Evolutionary conservation across 2,888 invertebrate genomes (phyloP).

Genomic region (Hermaeophaga mercurialis): DNA sequence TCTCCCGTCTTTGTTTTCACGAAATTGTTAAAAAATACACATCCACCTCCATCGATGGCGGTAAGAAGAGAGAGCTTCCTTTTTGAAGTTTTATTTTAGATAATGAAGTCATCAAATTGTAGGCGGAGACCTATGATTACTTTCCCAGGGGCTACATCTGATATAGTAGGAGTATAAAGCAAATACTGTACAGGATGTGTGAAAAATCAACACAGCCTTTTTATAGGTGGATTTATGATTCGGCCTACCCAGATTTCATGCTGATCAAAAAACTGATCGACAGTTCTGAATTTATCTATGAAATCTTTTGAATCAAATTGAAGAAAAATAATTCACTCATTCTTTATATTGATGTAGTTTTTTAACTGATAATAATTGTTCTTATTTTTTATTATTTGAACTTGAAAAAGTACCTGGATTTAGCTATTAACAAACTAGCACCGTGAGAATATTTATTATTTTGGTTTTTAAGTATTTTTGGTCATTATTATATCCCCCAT

Average conservation of each 20-base stretch:
- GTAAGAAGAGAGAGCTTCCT: constrained; percentile 37
- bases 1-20: constrained; percentile 19
- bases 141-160: constrained; percentile 35
- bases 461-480: no score
- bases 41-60: constrained; percentile 17
- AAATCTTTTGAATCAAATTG: no score
- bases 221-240: constrained; percentile 4
- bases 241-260: neutral
- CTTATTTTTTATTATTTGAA: no score
- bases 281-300: no score
- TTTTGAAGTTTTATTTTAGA: constrained; percentile 33
- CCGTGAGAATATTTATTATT: no score
- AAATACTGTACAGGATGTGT: constrained; percentile 28
- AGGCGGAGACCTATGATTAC: constrained; percentile 45
- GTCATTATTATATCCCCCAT: no score
- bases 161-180: constrained; percentile 23
- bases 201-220: constrained; percentile 17
- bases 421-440: no score
- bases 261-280: neutral
- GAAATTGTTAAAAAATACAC: constrained; percentile 24
- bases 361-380: no score
- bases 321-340: no score
- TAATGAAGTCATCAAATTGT: constrained; percentile 42
- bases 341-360: no score
- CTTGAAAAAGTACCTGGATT: no score